Evolutionary conservation across 2,113 vertebrate species (phyloP).

Genomic region (Camelus dromedarius): DNA sequence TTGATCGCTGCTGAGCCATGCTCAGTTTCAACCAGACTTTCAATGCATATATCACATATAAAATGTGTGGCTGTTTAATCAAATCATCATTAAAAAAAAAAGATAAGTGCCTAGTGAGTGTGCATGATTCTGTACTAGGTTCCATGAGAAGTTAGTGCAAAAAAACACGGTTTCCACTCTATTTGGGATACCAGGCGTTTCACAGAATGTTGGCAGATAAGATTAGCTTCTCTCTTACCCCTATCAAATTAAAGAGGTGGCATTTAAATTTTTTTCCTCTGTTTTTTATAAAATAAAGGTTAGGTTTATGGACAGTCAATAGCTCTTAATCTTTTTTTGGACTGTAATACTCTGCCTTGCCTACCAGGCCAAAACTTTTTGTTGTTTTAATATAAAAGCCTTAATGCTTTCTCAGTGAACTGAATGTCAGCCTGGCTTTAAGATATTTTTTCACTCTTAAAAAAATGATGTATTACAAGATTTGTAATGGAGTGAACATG

Average conservation of each 20-base stretch:
- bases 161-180: slow-evolving; percentile 6
- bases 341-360: neutral
- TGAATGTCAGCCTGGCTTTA: slow-evolving; percentile 73
- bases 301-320: slow-evolving; percentile 23
- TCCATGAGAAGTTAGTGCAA: neutral
- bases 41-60: neutral
- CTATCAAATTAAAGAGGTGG: neutral
- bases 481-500: slow-evolving; percentile 78
- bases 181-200: neutral
- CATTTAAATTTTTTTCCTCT: neutral
- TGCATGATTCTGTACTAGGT: neutral
- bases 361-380: slow-evolving; percentile 70
- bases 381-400: slow-evolving; percentile 73
- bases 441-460: slow-evolving; percentile 75
- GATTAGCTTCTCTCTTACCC: neutral
- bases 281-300: slow-evolving; percentile 45
- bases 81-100: neutral
- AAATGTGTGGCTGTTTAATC: neutral
- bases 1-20: neutral
- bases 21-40: neutral
- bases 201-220: neutral
- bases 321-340: slow-evolving; percentile 52
- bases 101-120: neutral
- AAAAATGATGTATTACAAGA: slow-evolving; percentile 82
- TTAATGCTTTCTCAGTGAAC: slow-evolving; percentile 66